Evolutionary conservation across 1,140 invertebrate genomes (phyloP), one percentile per base, ranked within the genome.

Genomic region (Drosophila willistoni): DNA sequence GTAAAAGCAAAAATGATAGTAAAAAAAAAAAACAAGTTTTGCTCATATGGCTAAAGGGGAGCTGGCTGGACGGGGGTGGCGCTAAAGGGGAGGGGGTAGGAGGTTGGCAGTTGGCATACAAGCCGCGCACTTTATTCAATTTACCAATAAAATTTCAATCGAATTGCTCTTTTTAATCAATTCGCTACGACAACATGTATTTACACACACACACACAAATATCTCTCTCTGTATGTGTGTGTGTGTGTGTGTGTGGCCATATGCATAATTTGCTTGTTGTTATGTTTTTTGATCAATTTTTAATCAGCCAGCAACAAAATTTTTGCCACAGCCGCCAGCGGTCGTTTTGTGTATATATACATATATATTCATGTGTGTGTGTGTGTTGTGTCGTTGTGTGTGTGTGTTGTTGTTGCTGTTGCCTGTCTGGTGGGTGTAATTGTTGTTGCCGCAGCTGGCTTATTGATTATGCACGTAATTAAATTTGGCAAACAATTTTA

Each of bases 71-170:
- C 25, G 29, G 29, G 5, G 29, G 29, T 29, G 29, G 29, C 29
- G 29, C 29, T 29, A 29, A 29, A 5, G n/a, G 41, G n/a, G 41
- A 1, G 44, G 44, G 44, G 2, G n/a, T n/a, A n/a, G 17, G 44
- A 10, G 2, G 44, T 19, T 9, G 57, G 36, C 29, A 39, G 36
- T 39, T 29, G 71, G 62, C 62, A 57, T 69, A 51, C 65, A 62
- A 54, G 70, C 67, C 64, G 78, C 79, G 75, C 77, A 82, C 78
- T 83, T 90, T 87, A 91, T 90, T 91, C 89, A 91, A 91, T 91
- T 91, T 91, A 85, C 89, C 89, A 91, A 91, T 91, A 91, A 91
- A 91, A 82, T 91, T 91, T 85, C 90, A 91, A 91, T 91, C 89
- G 89, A 82, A 78, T 82, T 87, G 77, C 80, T 89, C 83, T 87